phyloP scores from a whole-genome alignment of 2,888 invertebrate genomes.

The Heliconius ethilla region DNA sequence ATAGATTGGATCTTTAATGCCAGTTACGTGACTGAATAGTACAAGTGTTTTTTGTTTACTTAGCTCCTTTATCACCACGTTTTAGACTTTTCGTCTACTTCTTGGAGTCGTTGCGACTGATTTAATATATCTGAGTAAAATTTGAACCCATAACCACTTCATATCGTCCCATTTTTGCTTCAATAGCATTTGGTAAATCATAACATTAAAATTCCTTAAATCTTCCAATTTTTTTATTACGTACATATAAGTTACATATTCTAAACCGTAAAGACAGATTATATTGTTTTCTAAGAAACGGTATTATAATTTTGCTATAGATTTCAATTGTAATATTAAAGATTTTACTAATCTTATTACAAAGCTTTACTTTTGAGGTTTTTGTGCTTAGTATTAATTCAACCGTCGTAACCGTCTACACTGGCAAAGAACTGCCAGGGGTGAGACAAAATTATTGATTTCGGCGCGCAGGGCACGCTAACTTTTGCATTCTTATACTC shows the following conservation, averaged over 20 bases:
- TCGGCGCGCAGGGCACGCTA: conserved; percentile 64
- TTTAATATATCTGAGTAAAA: background rate
- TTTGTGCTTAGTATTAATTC: background rate
- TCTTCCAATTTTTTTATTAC: too few species aligned
- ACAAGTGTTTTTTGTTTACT: background rate
- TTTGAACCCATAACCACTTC: background rate
- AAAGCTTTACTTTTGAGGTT: background rate
- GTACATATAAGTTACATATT: background rate
- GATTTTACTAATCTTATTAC: background rate
- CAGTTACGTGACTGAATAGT: background rate
- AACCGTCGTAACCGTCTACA: conserved; percentile 42
- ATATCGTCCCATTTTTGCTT: background rate
- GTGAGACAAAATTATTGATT: conserved; percentile 76
- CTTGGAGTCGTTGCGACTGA: background rate
- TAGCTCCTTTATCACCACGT: background rate
- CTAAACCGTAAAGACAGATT: background rate
- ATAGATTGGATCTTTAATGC: background rate
- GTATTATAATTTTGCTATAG: background rate
- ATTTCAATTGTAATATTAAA: background rate
- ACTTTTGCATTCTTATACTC: conserved; percentile 63
- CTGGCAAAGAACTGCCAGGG: conserved; percentile 48
- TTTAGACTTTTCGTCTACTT: background rate
- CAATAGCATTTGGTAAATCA: background rate
- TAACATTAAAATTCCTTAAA: background rate
- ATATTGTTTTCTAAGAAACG: background rate